Conservation (phyloP, 2,113 vertebrate species). For the Abramis brama region DNA sequence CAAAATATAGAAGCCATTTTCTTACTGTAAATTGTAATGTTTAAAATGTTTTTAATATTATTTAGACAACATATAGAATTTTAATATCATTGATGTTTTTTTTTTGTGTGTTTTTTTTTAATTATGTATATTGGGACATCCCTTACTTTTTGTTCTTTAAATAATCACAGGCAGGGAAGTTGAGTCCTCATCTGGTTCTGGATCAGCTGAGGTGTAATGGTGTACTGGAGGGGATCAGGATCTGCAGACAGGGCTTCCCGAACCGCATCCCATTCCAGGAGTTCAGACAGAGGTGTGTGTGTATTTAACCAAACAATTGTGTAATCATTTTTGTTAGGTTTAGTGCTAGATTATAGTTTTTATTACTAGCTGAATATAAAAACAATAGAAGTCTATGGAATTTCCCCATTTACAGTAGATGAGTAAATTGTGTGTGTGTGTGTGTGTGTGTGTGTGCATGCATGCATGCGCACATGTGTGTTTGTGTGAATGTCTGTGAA, state of each 20-base stretch:
- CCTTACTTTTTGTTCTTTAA: not conserved
- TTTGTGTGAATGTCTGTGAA: too few relatives aligned
- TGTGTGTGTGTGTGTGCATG: too few relatives aligned
- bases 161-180: conserved; percentile 81
- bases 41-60: too few relatives aligned
- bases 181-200: conserved; percentile 84
- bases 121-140: too few relatives aligned
- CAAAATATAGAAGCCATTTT: too few relatives aligned
- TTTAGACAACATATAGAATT: not conserved
- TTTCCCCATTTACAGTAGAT: not conserved
- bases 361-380: not conserved
- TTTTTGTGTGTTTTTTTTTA: not conserved
- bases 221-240: conserved; percentile 90
- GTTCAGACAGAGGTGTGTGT: conserved; percentile 86
- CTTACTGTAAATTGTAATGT: too few relatives aligned
- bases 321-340: not conserved
- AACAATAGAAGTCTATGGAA: not conserved
- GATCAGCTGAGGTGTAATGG: conserved; percentile 91
- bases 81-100: not conserved
- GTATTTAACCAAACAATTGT: not conserved
- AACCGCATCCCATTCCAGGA: conserved; percentile 93
- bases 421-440: too few relatives aligned
- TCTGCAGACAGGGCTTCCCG: conserved; percentile 94
- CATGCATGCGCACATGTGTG: too few relatives aligned
- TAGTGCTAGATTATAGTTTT: not conserved